Conservation (phyloP, 2,888 invertebrate species). For the Philereme transversata region DNA sequence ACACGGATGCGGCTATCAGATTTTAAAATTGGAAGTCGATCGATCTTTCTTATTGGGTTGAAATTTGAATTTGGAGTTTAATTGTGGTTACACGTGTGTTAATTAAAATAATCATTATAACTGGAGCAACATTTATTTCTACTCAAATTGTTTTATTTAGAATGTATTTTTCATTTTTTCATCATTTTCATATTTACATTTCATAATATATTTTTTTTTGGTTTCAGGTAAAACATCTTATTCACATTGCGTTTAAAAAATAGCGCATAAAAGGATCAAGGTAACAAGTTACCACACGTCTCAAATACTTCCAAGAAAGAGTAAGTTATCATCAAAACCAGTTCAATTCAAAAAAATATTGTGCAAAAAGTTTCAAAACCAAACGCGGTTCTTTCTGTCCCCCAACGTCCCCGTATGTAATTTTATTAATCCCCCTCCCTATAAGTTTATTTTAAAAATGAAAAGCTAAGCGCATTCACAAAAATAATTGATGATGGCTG, state of each 20-base stretch:
- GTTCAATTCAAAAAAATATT: conserved; percentile 25
- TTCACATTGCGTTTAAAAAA: conserved; percentile 43
- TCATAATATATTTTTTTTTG: conserved; percentile 45
- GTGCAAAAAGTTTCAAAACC: conserved; percentile 16
- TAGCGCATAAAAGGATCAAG: conserved; percentile 46
- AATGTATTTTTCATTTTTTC: background rate
- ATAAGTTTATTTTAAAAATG: conserved; percentile 78
- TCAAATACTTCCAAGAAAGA: conserved; percentile 57
- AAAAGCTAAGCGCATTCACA: conserved; percentile 58
- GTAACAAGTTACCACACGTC: conserved; percentile 21
- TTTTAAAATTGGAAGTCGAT: conserved; percentile 79
- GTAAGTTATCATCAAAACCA: conserved; percentile 3
- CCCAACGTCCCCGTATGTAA: conserved; percentile 54
- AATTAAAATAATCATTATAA: conserved; percentile 54
- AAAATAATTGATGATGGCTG: conserved; percentile 74
- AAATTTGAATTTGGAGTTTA: conserved; percentile 64
- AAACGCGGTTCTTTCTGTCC: conserved; percentile 19
- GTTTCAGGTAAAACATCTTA: conserved; percentile 53
- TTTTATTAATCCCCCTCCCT: conserved; percentile 67
- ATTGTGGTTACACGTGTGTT: conserved; percentile 52
- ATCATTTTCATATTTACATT: too few species aligned
- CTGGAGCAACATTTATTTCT: background rate
- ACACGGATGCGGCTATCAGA: conserved; percentile 75
- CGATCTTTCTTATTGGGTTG: conserved; percentile 68
- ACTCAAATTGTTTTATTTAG: background rate